A percentile compares a stretch with the other conserved stretches of the same genome.
These are phyloP conservation scores for Steatornis caripensis DNA, from an alignment of 2,113 vertebrate genomes.

Conservation along the genomic window DNA sequence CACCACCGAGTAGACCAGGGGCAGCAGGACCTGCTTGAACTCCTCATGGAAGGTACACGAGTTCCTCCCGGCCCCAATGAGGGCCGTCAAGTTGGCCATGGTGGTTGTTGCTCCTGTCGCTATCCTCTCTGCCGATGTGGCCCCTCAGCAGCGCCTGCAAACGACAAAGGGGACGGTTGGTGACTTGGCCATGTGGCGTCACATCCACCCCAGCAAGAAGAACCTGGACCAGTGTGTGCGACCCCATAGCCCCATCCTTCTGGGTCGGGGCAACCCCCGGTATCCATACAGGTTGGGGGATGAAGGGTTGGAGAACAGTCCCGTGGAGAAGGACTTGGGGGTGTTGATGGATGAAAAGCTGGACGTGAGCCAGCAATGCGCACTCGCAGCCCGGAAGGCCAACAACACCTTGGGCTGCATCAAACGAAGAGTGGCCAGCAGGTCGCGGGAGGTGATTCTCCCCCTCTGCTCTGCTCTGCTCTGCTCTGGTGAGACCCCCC, in stretches of 20 bases:
- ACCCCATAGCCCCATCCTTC: background rate
- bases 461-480: background rate
- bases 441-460: background rate
- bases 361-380: fast-evolving
- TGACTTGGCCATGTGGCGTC: fast-evolving
- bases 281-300: fast-evolving
- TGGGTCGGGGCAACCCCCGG: fast-evolving
- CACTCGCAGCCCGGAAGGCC: fast-evolving
- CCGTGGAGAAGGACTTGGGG: background rate
- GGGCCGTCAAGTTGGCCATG: conserved; percentile 22
- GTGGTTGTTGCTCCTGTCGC: fast-evolving
- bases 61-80: background rate
- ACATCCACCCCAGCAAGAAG: background rate
- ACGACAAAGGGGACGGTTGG: background rate
- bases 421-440: fast-evolving
- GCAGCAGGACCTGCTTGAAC: conserved; percentile 89
- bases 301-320: background rate
- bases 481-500: background rate
- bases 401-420: background rate
- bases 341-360: background rate
- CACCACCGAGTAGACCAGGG: conserved; percentile 84
- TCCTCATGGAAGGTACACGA: conserved; percentile 89
- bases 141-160: background rate
- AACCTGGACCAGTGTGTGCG: fast-evolving
- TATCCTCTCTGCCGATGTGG: background rate